Evolutionary conservation across 1,140 invertebrate genomes (phyloP).

Genomic region (Danaus melanippus): DNA sequence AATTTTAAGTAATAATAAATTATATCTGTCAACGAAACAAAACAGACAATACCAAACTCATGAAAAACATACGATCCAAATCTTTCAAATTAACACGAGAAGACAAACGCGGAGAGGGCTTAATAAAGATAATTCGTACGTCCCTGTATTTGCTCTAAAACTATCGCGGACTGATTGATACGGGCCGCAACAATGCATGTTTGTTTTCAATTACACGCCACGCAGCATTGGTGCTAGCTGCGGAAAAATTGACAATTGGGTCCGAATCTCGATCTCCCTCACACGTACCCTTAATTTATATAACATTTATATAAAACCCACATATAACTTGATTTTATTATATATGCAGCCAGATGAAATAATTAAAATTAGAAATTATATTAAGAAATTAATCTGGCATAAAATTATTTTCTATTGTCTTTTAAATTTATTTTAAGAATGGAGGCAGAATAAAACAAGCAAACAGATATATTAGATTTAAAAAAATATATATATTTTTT

Average conservation of each 20-base stretch:
- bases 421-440: no score
- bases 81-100: conserved; percentile 19
- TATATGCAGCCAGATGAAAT: no score
- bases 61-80: conserved; percentile 7
- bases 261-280: no score
- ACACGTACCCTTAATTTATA: no score
- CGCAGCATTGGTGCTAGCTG: conserved; percentile 17
- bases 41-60: background rate
- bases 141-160: conserved; percentile 33
- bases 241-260: conserved; percentile 10
- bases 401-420: no score
- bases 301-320: no score
- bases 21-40: background rate
- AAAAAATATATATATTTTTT: background rate
- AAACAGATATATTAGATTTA: no score
- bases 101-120: conserved; percentile 19
- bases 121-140: conserved; percentile 22
- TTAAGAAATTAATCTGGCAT: no score
- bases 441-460: no score
- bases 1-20: no score
- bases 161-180: conserved; percentile 54
- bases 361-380: no score
- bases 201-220: conserved; percentile 57
- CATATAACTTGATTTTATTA: no score
- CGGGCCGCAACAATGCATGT: conserved; percentile 58